These are phyloP conservation scores for Xenopus laevis DNA, from an alignment of 2,113 vertebrate species.

Conservation along the genomic window DNA sequence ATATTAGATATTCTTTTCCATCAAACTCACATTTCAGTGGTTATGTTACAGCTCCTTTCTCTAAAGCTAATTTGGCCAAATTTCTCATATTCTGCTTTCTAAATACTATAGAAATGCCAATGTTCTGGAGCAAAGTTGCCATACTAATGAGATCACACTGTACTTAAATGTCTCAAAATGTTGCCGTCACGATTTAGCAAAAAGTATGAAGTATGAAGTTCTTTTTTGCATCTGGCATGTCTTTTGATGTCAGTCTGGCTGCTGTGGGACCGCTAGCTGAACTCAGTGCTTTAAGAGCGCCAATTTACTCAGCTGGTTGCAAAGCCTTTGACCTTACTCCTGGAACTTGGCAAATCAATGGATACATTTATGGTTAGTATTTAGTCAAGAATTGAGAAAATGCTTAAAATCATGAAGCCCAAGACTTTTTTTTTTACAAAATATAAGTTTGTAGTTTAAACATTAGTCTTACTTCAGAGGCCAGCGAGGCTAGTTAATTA, in stretches of 20 bases:
- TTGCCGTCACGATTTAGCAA: conserved; percentile 64
- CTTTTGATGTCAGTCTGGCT: conserved; percentile 76
- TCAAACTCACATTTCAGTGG: conserved; percentile 38
- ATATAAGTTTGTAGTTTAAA: conserved; percentile 82
- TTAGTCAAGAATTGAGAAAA: conserved; percentile 76
- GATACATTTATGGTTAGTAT: conserved; percentile 71
- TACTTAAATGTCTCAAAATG: conserved; percentile 55
- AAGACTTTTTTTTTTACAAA: conserved; percentile 66
- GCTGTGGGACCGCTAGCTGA: conserved; percentile 72
- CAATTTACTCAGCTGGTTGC: conserved; percentile 79
- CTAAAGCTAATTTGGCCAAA: conserved; percentile 49
- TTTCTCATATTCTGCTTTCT: conserved; percentile 38
- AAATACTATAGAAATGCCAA: conserved; percentile 41
- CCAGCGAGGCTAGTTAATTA: conserved; percentile 88
- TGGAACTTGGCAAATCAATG: conserved; percentile 76
- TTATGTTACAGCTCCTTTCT: conserved; percentile 19
- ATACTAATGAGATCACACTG: conserved; percentile 68
- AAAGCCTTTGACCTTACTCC: conserved; percentile 78
- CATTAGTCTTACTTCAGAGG: conserved; percentile 82
- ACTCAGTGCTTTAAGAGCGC: conserved; percentile 70
- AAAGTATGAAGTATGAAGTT: conserved; percentile 70
- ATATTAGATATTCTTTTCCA: conserved; percentile 45
- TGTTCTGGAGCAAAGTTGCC: conserved; percentile 59
- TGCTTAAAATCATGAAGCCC: conserved; percentile 60
- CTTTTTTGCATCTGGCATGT: conserved; percentile 70